Evolutionary conservation across 2,113 vertebrate genomes (phyloP), one percentile per base, ranked within the genome.

Genomic region (Struthio camelus): DNA sequence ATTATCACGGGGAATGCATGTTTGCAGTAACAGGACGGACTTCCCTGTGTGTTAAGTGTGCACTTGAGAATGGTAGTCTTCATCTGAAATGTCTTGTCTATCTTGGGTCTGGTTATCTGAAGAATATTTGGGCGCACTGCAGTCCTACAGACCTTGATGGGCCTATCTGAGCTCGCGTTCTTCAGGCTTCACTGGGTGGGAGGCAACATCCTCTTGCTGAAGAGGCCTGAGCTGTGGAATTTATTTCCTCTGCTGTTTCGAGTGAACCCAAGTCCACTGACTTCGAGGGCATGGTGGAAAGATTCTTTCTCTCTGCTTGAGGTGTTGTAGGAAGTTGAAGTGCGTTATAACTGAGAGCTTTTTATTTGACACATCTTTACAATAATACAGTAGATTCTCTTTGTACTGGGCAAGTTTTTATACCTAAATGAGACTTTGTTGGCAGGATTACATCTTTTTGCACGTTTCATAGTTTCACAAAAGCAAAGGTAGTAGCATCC

Each of bases 1-100:
- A 51, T 87, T 87, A 67, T 93, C 71, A 94, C 58, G 83, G 76
- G 87, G 95, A 95, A 91, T 91, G 59, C 16, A 7, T 89, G 66
- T 91, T 95, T 94, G 85, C 38, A 44, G 20, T 82, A 66, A 44
- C 17, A 59, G 36, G 23, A 90, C 79, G 91, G 23, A 25, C 72
- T 93, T 94, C 59, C 59, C 90, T 80, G n/a, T 90, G 0, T n/a
- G 8, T 51, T 77, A 16, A 36, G 38, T 65, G 2, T 85, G 58
- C 42, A 28, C 80, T 87, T 87, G 82, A 62, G 54, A 93, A 70
- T 48, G 78, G 48, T 28, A 51, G 3, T 75, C 25, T 83, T 61
- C 44, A 53, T 72, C 22, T 51, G 44, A 20, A 84, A 66, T 58
- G 18, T 53, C n/a, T 44, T 78, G 62, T 73, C n/a, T 66, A 15